Evolutionary conservation across 2,797 vertebrate genomes (phyloP), one percentile per base, ranked within the genome.

Genomic region (Chanos chanos): DNA sequence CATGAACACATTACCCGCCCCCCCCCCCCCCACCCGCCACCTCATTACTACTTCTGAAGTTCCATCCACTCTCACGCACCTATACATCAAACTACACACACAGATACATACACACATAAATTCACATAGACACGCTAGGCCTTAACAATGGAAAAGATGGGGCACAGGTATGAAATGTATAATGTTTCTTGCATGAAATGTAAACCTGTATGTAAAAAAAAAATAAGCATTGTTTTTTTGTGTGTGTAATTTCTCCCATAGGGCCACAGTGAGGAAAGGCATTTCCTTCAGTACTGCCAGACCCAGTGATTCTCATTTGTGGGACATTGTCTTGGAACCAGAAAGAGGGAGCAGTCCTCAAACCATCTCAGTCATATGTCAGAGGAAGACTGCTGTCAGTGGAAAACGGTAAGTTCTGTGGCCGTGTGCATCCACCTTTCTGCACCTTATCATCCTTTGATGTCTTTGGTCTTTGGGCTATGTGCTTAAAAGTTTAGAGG

Each of bases 241-340:
- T 62, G 45, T 53, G 28, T 54, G 36, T 60, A 28, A 47, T 68
- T 1, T 68, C 61, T 65, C 1, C 62, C 52, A 56, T 78, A 91
- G 89, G 75, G 86, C 75, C 1, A 72, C 77, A 10, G 74, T 81
- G 4, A 85, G 82, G 72, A 62, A 71, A 4, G 83, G 86, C 24
- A 55, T 91, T 73, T 78, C 74, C 10, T 91, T 91, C 80, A 87
- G 73, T 9, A 70, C 79, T 1, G 83, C 75, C 1, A 82, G 87
- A 51, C 82, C 87, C 72, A 89, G 86, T 49, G 86, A 90, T 61
- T 56, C 78, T 0, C 64, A 74, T 5, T 76, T 87, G 48, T 90
- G 89, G 88, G 85, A 87, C 66, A 67, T 87, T 2, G 51, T 70
- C 0, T 67, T 86, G 61, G 83, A 87, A 48, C 81, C 87, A 0